phyloP scores from a whole-genome alignment of 30 jellyfish, hydroid and myxozoan genomes.

The Aurelia aurita region DNA sequence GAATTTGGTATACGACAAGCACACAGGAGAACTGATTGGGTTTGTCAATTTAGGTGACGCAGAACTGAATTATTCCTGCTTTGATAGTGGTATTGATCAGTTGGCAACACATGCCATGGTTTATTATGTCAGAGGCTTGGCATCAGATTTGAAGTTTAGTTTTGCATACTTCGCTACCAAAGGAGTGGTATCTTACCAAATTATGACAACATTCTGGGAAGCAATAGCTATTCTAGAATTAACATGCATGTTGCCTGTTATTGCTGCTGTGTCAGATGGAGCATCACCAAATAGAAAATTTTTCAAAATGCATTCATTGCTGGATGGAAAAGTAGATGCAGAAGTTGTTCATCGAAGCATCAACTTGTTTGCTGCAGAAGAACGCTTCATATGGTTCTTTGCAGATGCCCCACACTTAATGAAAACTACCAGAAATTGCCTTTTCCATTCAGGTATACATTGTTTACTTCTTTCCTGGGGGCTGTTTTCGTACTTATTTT shows the following conservation, averaged over 20 bases:
- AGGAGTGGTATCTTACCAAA: conserved; percentile 24
- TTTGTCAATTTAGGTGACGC: conserved; percentile 62
- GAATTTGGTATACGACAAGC: conserved; percentile 50
- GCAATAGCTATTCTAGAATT: conserved; percentile 60
- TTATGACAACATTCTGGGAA: conserved; percentile 70
- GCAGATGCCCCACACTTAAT: conserved; percentile 71
- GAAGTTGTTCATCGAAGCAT: no score
- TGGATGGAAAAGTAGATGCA: conserved; percentile 10
- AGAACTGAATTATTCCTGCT: conserved; percentile 38
- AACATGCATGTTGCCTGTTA: conserved; percentile 28
- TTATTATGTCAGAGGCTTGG: conserved; percentile 61
- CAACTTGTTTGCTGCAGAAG: not conserved
- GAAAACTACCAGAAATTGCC: conserved; percentile 68
- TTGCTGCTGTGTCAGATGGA: conserved; percentile 72
- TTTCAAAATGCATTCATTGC: conserved; percentile 19
- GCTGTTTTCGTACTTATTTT: no score
- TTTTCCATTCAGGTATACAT: conserved; percentile 36
- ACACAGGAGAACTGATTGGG: conserved; percentile 59
- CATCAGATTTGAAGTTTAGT: conserved; percentile 51
- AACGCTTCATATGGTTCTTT: conserved; percentile 14
- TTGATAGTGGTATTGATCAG: conserved; percentile 24
- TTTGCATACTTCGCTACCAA: conserved; percentile 72
- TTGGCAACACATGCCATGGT: conserved; percentile 70
- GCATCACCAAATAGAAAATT: conserved; percentile 33
- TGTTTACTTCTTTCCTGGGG: no score